phyloP scores from a whole-genome alignment of 2,113 vertebrate genomes.

The Cyprinodon brontotheroides region DNA sequence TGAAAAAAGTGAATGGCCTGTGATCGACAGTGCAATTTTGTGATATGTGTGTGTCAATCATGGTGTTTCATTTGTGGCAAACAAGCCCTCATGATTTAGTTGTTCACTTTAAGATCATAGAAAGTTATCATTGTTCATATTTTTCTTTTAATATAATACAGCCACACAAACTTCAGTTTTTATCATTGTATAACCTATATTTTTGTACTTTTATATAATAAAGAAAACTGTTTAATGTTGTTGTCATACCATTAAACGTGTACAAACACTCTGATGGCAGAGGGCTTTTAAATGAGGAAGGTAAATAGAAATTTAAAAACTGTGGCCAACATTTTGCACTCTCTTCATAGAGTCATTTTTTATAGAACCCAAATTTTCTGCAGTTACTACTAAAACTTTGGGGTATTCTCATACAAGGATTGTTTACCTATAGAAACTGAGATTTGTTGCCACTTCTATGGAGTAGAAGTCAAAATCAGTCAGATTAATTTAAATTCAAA shows the following conservation, averaged over 20 bases:
- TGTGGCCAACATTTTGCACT: background rate
- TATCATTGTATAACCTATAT: background rate
- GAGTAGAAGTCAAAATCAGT: no score
- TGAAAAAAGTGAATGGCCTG: background rate
- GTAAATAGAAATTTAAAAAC: background rate
- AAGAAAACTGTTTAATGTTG: background rate
- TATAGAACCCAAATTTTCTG: no score
- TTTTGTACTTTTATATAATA: background rate
- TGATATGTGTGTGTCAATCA: constrained; percentile 20
- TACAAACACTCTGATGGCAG: no score
- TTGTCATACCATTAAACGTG: background rate
- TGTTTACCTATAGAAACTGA: no score
- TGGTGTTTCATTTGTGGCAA: background rate
- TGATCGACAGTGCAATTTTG: constrained; percentile 21
- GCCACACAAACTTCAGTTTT: background rate
- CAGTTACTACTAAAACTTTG: no score
- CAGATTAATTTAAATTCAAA: no score
- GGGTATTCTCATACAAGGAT: no score
- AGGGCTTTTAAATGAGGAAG: background rate
- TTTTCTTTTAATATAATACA: no score
- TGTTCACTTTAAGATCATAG: background rate
- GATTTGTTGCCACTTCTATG: no score
- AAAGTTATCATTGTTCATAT: no score
- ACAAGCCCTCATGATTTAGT: no score
- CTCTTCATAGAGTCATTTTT: background rate